Evolutionary conservation across 1,140 invertebrate species (phyloP), one percentile per base, ranked within the genome.

Genomic region (Daktulosphaira vitifoliae): DNA sequence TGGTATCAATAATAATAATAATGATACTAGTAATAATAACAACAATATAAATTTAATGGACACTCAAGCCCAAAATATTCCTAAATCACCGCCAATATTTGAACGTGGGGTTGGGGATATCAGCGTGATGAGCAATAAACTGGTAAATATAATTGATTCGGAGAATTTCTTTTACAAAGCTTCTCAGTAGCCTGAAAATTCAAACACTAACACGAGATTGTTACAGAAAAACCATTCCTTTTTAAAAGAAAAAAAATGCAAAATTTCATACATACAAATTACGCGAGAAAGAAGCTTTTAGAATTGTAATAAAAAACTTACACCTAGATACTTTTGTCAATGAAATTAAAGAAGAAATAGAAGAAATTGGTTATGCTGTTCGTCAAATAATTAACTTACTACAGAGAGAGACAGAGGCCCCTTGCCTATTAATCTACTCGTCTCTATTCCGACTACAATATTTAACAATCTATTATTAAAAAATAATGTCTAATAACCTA

Each of bases 371-470:
- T 44, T 44, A 44, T 44, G 16, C 11, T 16, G 39, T 44, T 44
- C 16, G 39, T 44, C 39, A 44, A 44, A 15, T 44, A n/a, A 15
- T 44, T 7, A 44, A 44, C 15, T 7, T 44, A 44, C 16, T 44
- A 44, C 16, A 44, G 3, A 44, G 16, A 44, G 3, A 44, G 39
- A 7, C 39, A 15, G 15, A 44, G 16, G 39, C 39, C 11, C 39
- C 39, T n/a, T 44, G 16, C 16, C 16, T 44, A n/a, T 44, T 16
- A 67, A 51, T 2, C 52, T 48, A 37, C 9, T 67, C 22, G 20
- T 38, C 5, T 67, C 64, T 48, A 9, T 59, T 33, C 44, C 20
- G 38, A 51, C 26, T 20, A 25, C 46, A 49, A 37, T 26, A 65
- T 15, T 33, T 15, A 23, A 53, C 51, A 2, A 29, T 38, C 33